A percentile compares a stretch with the other conserved stretches of the same genome.
Conservation (phyloP, 2,113 vertebrate species). For the Rhombomys opimus region DNA sequence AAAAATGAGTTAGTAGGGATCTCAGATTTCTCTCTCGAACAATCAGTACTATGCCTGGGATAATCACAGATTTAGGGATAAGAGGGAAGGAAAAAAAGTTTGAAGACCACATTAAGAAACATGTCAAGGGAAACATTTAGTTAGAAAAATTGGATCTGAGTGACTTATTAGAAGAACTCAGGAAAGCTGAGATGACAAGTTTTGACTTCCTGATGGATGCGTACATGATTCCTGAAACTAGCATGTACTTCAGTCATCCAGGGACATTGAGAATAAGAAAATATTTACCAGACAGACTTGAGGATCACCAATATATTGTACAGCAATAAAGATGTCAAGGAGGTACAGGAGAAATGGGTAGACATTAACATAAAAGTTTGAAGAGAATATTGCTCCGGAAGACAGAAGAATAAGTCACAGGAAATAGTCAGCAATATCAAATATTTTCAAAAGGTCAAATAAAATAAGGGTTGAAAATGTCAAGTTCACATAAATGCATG, state of each 20-base stretch:
- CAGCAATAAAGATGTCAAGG: not conserved
- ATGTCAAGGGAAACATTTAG: not conserved
- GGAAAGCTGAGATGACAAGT: not conserved
- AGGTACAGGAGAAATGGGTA: not conserved
- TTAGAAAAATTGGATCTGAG: not conserved
- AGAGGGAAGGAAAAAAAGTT: not conserved
- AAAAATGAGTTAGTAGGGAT: not conserved
- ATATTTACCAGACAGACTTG: not conserved
- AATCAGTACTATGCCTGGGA: not conserved
- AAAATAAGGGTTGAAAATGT: not conserved
- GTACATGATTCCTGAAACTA: not conserved
- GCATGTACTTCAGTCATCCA: not conserved
- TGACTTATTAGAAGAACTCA: not conserved
- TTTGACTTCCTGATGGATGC: not conserved
- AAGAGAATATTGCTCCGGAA: not conserved
- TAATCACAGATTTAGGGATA: not conserved
- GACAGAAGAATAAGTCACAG: not conserved
- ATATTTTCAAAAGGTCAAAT: not conserved
- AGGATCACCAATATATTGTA: not conserved
- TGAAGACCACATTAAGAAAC: not conserved
- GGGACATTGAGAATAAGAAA: not conserved
- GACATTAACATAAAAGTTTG: not conserved
- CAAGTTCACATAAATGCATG: not conserved
- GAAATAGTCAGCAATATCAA: constrained; percentile 3
- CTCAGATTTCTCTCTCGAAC: not conserved